A percentile compares a stretch with the other conserved stretches of the same genome.
Conservation (phyloP, 92 coral and sea anemone genomes). For the Blastomussa wellsi region DNA sequence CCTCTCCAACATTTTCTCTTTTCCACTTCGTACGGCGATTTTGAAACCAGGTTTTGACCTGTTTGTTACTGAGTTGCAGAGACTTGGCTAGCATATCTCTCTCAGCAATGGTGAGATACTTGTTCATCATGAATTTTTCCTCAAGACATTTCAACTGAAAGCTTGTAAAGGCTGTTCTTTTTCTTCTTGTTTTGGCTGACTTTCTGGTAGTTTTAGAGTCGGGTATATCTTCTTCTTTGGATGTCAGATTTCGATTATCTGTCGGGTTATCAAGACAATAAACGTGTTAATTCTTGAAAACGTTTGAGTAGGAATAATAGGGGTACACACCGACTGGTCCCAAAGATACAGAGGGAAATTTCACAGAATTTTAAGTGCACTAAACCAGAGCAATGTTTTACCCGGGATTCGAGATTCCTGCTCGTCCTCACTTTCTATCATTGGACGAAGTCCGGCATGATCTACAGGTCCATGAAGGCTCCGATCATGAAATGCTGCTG, state of each 20-base stretch:
- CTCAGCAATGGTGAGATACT: slow-evolving; percentile 96
- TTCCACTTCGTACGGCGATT: slow-evolving; percentile 99
- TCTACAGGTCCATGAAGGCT: slow-evolving; percentile 16
- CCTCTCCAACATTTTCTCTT: slow-evolving; percentile 95
- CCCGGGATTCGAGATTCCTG: slow-evolving; percentile 27
- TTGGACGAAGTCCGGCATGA: slow-evolving; percentile 9
- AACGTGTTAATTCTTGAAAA: neutral
- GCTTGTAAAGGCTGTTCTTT: slow-evolving; percentile 96
- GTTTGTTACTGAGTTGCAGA: slow-evolving; percentile 90
- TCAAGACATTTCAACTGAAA: slow-evolving; percentile 95
- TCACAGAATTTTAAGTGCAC: neutral
- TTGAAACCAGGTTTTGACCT: slow-evolving; percentile 99
- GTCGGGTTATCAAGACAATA: neutral
- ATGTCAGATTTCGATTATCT: slow-evolving; percentile 14
- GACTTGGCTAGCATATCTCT: slow-evolving; percentile 96
- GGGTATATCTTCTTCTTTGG: slow-evolving; percentile 21
- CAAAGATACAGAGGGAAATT: neutral
- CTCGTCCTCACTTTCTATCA: slow-evolving; percentile 30
- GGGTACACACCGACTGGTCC: neutral
- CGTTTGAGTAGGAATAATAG: neutral
- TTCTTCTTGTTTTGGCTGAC: slow-evolving; percentile 74
- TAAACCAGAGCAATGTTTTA: neutral
- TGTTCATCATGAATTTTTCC: slow-evolving; percentile 95
- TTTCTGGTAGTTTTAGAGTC: slow-evolving; percentile 44
- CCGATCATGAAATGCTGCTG: slow-evolving; percentile 12